Evolutionary conservation across 92 coral and sea anemone genomes (phyloP), one percentile per base, ranked within the genome.

Genomic region (Porites cylindrica): DNA sequence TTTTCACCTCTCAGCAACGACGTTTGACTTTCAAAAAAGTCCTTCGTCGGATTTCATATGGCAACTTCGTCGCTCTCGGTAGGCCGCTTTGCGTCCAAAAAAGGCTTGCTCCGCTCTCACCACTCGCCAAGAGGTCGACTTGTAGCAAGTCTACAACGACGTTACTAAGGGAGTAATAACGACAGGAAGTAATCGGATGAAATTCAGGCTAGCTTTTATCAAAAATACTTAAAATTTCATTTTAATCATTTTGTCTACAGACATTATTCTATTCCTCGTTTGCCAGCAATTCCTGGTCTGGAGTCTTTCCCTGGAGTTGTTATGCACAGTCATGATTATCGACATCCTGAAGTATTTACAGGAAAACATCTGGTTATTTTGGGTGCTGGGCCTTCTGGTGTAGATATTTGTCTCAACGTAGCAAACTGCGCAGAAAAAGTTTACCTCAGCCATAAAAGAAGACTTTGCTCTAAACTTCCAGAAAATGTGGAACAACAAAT

Each of bases 281-380:
- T 79, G 52, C 98, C 98, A 58, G 75, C 85, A 29, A 85, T 96
- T 59, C 92, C 89, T 50, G 98, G 98, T 21, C 63, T 96, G 18
- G 78, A 87, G 23, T 61, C 65, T 61, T 96, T 96, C 85, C 94
- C 92, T 77, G 98, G 97, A 23, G 81, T 43, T 12, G 87, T 93
- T 10, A 89, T 90, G 77, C 98, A 96, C 89, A 96, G 98, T 81
- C 91, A 91, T 75, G 74, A 80, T 66, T 96, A 96, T 82, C 77
- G 96, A 8, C 82, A 61, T 65, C 96, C 96, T 66, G 93, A 90
- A 17, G 75, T 24, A n/a, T 96, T 89, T 82, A 24, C 75, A 43
- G 93, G 77, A 47, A 83, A 83, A 85, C 83, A 70, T 20, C 94
- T 93, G n/a, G 92, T 96, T 65, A 75, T 96, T 24, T 52, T 96